Evolutionary conservation across 2,888 invertebrate species (phyloP).

Genomic region (Phengaris alcon): DNA sequence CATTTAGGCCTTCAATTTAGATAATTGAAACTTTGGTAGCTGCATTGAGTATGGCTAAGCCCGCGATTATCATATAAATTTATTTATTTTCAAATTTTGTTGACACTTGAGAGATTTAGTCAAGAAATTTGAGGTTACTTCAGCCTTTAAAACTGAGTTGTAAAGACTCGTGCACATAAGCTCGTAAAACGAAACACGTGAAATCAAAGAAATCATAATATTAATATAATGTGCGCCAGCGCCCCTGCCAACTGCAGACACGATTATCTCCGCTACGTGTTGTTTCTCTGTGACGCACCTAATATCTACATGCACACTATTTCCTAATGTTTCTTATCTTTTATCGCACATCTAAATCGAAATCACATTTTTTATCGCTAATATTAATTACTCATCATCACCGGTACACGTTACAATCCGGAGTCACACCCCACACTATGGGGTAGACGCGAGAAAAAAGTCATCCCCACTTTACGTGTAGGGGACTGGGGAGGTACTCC

Average conservation of each 20-base stretch:
- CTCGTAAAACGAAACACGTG: slow-evolving; percentile 14
- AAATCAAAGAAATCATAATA: slow-evolving; percentile 5
- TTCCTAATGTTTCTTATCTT: background rate
- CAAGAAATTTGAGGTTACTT: background rate
- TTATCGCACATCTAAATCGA: background rate
- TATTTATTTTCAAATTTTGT: no score
- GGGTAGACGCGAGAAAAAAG: no score
- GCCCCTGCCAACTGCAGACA: slow-evolving; percentile 5
- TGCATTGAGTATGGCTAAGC: no score
- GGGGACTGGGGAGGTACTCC: no score
- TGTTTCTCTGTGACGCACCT: slow-evolving; percentile 5
- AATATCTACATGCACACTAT: slow-evolving; percentile 1
- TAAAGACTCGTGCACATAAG: background rate
- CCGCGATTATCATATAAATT: no score
- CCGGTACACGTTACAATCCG: no score
- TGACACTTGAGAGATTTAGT: no score
- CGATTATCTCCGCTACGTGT: slow-evolving; percentile 15
- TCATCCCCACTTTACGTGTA: no score
- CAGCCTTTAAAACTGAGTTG: background rate
- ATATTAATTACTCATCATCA: background rate
- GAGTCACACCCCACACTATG: no score
- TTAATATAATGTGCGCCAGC: background rate
- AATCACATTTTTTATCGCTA: background rate
- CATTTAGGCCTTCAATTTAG: no score
- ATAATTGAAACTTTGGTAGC: no score